Conservation (phyloP, 1,140 invertebrate species). For the Procambarus virginalis region DNA sequence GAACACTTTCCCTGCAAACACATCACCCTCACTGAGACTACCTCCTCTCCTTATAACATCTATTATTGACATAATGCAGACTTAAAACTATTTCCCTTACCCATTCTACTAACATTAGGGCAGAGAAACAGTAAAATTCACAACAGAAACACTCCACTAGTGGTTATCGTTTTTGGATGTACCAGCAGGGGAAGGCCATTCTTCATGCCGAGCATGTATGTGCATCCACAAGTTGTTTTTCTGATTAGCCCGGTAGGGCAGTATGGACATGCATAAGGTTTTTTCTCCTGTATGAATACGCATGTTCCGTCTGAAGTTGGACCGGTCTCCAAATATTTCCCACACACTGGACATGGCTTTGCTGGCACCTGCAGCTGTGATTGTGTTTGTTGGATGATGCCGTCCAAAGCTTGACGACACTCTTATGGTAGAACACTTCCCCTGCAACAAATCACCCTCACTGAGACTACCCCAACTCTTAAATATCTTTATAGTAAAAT, state of each 20-base stretch:
- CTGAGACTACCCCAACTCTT: slow-evolving; percentile 15
- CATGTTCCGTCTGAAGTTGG: slow-evolving; percentile 53
- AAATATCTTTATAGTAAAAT: not conserved
- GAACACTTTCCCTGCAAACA: slow-evolving; percentile 58
- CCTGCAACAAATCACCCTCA: slow-evolving; percentile 49
- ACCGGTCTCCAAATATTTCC: slow-evolving; percentile 54
- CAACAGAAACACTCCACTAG: not conserved
- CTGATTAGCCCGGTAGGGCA: slow-evolving; percentile 80
- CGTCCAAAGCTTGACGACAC: slow-evolving; percentile 21
- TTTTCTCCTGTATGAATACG: slow-evolving; percentile 70
- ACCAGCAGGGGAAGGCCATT: not conserved
- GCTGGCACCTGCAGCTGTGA: slow-evolving; percentile 77
- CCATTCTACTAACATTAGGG: not conserved
- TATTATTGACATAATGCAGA: not conserved
- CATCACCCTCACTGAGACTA: slow-evolving; percentile 30
- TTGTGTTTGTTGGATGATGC: slow-evolving; percentile 9
- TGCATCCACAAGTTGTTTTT: slow-evolving; percentile 58
- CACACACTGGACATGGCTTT: slow-evolving; percentile 63
- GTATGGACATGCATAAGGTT: slow-evolving; percentile 79
- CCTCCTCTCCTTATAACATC: not conserved
- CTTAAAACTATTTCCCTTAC: not conserved
- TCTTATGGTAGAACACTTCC: slow-evolving; percentile 39
- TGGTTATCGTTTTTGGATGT: not conserved
- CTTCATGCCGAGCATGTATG: slow-evolving; percentile 20
- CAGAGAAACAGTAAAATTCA: not conserved